phyloP scores from a whole-genome alignment of 1,140 invertebrate species.

The Habropoda laboriosa region DNA sequence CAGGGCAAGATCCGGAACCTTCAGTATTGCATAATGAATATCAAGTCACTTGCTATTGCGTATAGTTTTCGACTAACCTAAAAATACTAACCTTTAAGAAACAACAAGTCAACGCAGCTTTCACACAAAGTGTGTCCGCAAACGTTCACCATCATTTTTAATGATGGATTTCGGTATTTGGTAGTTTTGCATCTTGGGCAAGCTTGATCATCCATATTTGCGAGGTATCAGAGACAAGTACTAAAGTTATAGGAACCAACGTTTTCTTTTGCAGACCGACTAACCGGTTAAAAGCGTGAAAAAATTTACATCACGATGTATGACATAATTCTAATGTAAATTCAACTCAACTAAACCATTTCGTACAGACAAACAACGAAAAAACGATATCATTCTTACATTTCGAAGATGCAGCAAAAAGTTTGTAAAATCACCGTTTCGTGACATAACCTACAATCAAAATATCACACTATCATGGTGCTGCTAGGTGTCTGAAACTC shows the following conservation, averaged over 20 bases:
- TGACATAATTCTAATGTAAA: not conserved
- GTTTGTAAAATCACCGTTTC: not conserved
- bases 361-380: not conserved
- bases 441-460: conserved; percentile 45
- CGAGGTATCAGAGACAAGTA: not conserved
- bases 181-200: conserved; percentile 99
- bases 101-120: conserved; percentile 97
- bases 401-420: not conserved
- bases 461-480: not conserved
- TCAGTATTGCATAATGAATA: conserved; percentile 63
- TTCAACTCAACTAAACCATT: not conserved
- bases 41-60: not conserved
- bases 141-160: conserved; percentile 98
- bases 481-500: not conserved
- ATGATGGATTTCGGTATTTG: conserved; percentile 97
- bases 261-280: not conserved
- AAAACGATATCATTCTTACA: conserved; percentile 2
- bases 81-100: conserved; percentile 91
- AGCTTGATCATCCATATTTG: conserved; percentile 91
- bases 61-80: not conserved
- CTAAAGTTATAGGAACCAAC: not conserved
- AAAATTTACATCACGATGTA: conserved; percentile 14
- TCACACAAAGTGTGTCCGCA: conserved; percentile 99
- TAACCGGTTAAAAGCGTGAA: not conserved
- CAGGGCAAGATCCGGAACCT: conserved; percentile 96